phyloP scores from a whole-genome alignment of 2,888 invertebrate genomes.

The Drosophila multiciliata region DNA sequence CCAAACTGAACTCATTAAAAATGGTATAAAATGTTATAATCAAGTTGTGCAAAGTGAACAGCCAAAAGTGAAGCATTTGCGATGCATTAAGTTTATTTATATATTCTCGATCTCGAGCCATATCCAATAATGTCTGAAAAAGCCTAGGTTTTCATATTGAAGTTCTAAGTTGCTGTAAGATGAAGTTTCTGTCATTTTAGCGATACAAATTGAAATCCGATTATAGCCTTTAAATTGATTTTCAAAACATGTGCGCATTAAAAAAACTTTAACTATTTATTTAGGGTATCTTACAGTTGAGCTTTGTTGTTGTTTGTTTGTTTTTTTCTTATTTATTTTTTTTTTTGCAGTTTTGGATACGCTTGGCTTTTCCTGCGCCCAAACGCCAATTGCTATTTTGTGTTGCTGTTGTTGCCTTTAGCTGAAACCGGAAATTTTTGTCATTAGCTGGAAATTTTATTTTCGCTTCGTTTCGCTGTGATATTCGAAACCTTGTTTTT shows the following conservation, averaged over 20 bases:
- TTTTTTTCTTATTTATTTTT: background rate
- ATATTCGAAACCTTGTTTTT: conserved; percentile 25
- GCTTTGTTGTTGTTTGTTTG: background rate
- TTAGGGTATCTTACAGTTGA: background rate
- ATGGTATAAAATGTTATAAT: background rate
- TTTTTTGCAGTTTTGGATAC: conserved; percentile 20
- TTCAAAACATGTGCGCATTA: background rate
- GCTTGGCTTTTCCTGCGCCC: conserved; percentile 49
- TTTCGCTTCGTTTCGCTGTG: conserved; percentile 67
- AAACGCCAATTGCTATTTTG: conserved; percentile 46
- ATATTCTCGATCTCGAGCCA: background rate
- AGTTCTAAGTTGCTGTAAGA: background rate
- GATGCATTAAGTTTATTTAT: background rate
- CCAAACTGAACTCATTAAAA: conserved; percentile 1
- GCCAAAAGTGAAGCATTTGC: background rate
- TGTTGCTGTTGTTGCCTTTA: conserved; percentile 32
- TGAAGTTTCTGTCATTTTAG: background rate
- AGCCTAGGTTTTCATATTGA: background rate
- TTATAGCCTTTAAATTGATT: background rate
- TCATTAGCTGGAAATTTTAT: conserved; percentile 79
- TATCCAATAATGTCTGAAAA: background rate
- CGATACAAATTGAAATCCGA: background rate
- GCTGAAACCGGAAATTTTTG: conserved; percentile 74
- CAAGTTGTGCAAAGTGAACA: background rate
- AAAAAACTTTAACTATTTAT: background rate